Evolutionary conservation across 2,888 invertebrate species (phyloP).

Genomic region (Tipula confusa): DNA sequence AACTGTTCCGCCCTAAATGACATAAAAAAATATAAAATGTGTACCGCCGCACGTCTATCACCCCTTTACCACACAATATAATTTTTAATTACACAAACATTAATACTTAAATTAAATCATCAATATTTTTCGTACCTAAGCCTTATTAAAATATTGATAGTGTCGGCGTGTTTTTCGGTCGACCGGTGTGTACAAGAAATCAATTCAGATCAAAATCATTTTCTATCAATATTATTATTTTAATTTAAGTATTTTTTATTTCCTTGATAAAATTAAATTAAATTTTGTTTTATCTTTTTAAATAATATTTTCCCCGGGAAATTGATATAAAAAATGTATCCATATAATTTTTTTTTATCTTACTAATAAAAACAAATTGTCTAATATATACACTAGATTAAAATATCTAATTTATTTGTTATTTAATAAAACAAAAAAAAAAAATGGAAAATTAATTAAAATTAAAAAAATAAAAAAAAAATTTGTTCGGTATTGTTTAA

Average conservation of each 20-base stretch:
- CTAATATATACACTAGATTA: background rate
- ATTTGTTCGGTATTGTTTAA: background rate
- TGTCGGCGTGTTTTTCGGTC: too few relatives aligned
- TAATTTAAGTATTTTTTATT: too few relatives aligned
- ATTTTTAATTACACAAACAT: background rate
- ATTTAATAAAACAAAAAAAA: background rate
- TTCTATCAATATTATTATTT: too few relatives aligned
- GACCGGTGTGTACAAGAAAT: too few relatives aligned
- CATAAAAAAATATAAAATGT: background rate
- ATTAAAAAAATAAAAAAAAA: background rate
- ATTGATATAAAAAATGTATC: background rate
- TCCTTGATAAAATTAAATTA: background rate
- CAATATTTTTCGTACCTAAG: background rate
- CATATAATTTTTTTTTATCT: background rate
- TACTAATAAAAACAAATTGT: background rate
- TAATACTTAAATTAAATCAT: background rate
- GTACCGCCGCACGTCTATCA: background rate
- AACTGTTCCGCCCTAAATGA: background rate
- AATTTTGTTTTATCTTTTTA: background rate
- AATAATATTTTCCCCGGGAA: background rate
- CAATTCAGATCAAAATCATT: too few relatives aligned
- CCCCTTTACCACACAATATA: background rate
- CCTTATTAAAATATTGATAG: background rate
- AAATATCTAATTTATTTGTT: background rate
- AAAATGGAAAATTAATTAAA: conserved; percentile 13